These are phyloP conservation scores for Neodiprion pinetum DNA, from an alignment of 1,140 invertebrate species.

Conservation along the genomic window DNA sequence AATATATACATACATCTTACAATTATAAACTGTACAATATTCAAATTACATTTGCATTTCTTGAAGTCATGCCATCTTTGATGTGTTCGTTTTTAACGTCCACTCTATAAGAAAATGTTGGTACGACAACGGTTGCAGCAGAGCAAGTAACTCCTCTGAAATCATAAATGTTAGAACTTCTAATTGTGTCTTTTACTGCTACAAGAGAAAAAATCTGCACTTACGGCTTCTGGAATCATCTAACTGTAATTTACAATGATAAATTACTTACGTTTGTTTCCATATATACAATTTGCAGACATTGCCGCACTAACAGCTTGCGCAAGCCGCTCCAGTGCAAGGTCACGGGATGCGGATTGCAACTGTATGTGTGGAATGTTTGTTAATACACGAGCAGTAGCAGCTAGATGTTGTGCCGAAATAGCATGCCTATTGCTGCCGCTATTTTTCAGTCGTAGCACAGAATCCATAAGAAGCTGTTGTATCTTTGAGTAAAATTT, in stretches of 20 bases:
- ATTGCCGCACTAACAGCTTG: conserved; percentile 79
- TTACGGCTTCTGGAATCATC: background rate
- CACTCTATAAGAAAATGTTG: conserved; percentile 59
- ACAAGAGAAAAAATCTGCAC: background rate
- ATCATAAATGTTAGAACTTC: conserved; percentile 33
- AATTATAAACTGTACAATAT: conserved; percentile 22
- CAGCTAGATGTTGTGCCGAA: conserved; percentile 58
- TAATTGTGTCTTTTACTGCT: background rate
- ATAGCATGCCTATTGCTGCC: conserved; percentile 57
- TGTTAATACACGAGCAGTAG: conserved; percentile 46
- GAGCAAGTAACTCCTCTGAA: conserved; percentile 58
- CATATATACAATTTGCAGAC: conserved; percentile 76
- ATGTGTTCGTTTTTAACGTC: conserved; percentile 54
- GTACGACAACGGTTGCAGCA: conserved; percentile 55
- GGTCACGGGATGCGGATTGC: conserved; percentile 34
- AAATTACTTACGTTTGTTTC: conserved; percentile 66
- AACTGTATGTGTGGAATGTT: conserved; percentile 26
- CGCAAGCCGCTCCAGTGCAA: conserved; percentile 73
- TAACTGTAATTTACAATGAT: conserved; percentile 14
- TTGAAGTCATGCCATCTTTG: conserved; percentile 46
- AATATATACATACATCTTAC: conserved; percentile 11
- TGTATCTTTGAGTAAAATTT: conserved; percentile 58
- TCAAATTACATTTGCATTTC: conserved; percentile 3
- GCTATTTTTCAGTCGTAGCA: conserved; percentile 50
- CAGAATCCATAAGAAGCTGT: conserved; percentile 58